A percentile compares a stretch with the other conserved stretches of the same genome.
Conservation (phyloP, 1,140 invertebrate genomes). For the Lamellibrachia luymesi region DNA sequence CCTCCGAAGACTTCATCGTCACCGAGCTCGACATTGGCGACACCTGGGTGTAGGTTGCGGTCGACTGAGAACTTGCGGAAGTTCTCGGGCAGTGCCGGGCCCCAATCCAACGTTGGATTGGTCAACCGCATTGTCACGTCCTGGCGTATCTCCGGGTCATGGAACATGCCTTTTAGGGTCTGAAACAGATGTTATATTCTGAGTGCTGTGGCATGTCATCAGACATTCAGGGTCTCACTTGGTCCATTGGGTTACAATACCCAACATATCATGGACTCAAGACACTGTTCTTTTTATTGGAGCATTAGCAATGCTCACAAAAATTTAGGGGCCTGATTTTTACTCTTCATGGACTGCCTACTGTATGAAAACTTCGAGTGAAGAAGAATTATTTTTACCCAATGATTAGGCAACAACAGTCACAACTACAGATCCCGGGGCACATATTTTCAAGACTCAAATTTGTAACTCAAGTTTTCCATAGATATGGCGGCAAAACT, state of each 20-base stretch:
- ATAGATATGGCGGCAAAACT: no score
- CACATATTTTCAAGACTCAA: no score
- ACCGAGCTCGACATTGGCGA: neutral
- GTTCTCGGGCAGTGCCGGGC: slow-evolving; percentile 21
- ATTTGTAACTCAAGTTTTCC: no score
- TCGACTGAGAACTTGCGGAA: slow-evolving; percentile 1
- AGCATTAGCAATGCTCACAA: neutral
- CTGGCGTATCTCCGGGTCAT: neutral
- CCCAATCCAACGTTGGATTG: slow-evolving; percentile 17
- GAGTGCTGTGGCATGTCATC: no score
- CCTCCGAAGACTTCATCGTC: slow-evolving; percentile 18
- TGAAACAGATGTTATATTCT: neutral
- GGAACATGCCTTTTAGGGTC: slow-evolving; percentile 8
- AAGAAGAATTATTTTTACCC: neutral
- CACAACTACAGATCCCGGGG: no score
- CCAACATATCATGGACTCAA: neutral
- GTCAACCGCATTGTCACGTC: neutral
- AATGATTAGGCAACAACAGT: neutral
- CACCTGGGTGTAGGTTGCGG: neutral
- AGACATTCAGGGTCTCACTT: slow-evolving; percentile 8
- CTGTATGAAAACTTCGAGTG: neutral
- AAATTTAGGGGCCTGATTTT: neutral
- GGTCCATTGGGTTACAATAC: neutral
- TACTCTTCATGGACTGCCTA: neutral
- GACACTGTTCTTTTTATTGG: neutral